A percentile compares a stretch with the other conserved stretches of the same genome.
Conservation (phyloP, 2,888 invertebrate genomes). For the Torymus auratus region DNA sequence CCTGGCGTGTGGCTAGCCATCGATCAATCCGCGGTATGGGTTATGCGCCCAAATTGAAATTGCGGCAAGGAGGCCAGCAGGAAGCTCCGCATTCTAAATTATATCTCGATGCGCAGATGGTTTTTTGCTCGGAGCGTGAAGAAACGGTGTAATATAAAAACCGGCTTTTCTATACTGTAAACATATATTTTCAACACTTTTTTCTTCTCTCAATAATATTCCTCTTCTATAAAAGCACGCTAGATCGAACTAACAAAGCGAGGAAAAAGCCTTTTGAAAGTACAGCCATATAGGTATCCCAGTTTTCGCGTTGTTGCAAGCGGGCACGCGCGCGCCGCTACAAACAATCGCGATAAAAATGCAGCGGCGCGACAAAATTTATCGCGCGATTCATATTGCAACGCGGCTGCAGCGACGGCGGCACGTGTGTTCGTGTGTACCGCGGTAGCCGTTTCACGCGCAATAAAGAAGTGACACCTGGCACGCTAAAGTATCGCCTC, state of each 20-base stretch:
- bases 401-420: background rate
- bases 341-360: conserved; percentile 47
- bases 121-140: background rate
- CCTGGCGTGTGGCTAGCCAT: conserved; percentile 4
- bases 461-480: conserved; percentile 56
- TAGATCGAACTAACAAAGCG: too few species aligned
- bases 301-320: background rate
- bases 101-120: background rate
- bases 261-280: background rate
- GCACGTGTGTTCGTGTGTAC: too few species aligned
- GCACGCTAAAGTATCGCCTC: conserved; percentile 5
- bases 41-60: conserved; percentile 37
- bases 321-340: background rate
- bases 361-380: conserved; percentile 35
- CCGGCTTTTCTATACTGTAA: too few species aligned
- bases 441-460: conserved; percentile 19
- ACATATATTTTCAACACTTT: too few species aligned
- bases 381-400: conserved; percentile 49
- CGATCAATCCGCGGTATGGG: conserved; percentile 14
- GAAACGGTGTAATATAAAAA: too few species aligned
- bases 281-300: background rate
- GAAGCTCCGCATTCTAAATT: background rate
- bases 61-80: conserved; percentile 4
- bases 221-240: too few species aligned
- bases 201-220: too few species aligned